Evolutionary conservation across 2,113 vertebrate species (phyloP).

Genomic region (Aleadryas rufinucha): DNA sequence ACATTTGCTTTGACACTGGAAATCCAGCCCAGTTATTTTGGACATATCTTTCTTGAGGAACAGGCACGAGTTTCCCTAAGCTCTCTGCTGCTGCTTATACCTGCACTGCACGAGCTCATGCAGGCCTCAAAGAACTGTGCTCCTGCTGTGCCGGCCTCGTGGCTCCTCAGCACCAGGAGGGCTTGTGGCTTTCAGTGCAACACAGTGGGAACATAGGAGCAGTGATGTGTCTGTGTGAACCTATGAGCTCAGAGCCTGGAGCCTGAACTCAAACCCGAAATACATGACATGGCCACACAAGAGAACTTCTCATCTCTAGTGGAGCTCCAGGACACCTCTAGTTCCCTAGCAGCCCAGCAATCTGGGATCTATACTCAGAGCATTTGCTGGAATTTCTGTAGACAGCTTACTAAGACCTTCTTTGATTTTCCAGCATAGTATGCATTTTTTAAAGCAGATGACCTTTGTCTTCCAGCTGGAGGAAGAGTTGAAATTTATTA

Average conservation of each 20-base stretch:
- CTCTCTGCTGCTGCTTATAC: not conserved
- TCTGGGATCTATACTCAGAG: not conserved
- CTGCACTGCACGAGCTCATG: rapidly evolving
- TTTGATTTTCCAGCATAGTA: not conserved
- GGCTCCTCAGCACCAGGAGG: not conserved
- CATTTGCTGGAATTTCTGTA: not conserved
- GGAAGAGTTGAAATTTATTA: not conserved
- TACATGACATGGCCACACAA: rapidly evolving
- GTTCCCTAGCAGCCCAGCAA: not conserved
- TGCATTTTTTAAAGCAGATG: not conserved
- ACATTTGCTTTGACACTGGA: not conserved
- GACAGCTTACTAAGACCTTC: not conserved
- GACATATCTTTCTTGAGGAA: not conserved
- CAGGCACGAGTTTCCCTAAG: not conserved
- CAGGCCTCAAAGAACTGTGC: not conserved
- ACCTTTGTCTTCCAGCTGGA: not conserved
- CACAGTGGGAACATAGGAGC: not conserved
- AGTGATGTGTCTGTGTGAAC: not conserved
- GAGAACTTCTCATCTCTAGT: not conserved
- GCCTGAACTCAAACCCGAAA: not conserved
- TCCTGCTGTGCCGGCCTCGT: rapidly evolving
- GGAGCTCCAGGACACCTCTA: not conserved
- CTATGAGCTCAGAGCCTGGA: not conserved
- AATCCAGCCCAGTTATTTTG: not conserved
- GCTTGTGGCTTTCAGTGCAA: not conserved